Conservation (phyloP, 2,888 invertebrate genomes). For the Hydriomena furcata region DNA sequence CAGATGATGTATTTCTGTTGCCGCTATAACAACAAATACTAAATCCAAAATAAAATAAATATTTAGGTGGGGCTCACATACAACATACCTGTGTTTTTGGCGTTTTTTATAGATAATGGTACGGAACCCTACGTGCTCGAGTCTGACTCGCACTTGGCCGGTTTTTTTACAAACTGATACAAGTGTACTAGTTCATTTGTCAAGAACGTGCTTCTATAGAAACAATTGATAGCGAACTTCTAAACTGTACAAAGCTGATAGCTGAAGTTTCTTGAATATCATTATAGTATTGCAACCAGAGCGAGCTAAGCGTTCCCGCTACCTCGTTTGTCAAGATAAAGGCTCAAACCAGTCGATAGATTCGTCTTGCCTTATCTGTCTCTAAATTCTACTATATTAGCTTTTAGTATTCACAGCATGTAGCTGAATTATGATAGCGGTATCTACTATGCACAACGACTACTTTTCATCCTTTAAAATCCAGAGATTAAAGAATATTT, state of each 20-base stretch:
- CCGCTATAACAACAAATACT: too few relatives aligned
- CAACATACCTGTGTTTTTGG: too few relatives aligned
- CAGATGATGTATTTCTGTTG: too few relatives aligned
- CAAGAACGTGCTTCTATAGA: background rate
- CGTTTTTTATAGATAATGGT: too few relatives aligned
- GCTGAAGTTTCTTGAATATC: background rate
- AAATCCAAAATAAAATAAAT: too few relatives aligned
- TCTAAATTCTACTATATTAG: slow-evolving; percentile 5
- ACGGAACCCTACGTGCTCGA: too few relatives aligned
- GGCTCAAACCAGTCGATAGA: slow-evolving; percentile 14
- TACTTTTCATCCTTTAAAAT: too few relatives aligned
- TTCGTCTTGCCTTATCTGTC: slow-evolving; percentile 19
- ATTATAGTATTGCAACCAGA: background rate
- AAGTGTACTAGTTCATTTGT: background rate
- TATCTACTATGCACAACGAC: too few relatives aligned
- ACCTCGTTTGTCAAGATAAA: slow-evolving; percentile 17
- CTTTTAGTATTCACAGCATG: slow-evolving; percentile 2
- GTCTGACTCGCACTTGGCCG: too few relatives aligned
- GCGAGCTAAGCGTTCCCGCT: slow-evolving; percentile 3
- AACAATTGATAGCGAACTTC: background rate
- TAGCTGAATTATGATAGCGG: slow-evolving; percentile 5
- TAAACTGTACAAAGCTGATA: slow-evolving; percentile 3
- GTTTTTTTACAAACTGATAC: too few relatives aligned
- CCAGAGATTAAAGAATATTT: too few relatives aligned
- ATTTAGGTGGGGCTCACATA: too few relatives aligned